Evolutionary conservation across 2,113 vertebrate species (phyloP).

Genomic region (Addax nasomaculatus): DNA sequence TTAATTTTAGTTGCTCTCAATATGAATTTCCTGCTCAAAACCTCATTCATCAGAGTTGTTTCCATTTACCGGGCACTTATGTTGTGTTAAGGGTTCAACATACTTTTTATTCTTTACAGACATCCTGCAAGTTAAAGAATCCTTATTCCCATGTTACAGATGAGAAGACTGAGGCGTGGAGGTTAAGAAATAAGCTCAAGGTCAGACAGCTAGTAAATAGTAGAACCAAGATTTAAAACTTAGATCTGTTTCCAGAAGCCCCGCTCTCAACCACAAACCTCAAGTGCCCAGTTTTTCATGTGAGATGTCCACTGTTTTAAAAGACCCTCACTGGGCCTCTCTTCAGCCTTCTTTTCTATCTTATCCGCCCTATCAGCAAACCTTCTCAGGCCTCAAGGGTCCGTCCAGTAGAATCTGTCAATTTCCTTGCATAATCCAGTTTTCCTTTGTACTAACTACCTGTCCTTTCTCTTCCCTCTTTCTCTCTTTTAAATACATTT

Average conservation of each 20-base stretch:
- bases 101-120: background rate
- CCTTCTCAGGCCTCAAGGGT: background rate
- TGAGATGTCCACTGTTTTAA: background rate
- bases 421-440: background rate
- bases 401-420: background rate
- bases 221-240: background rate
- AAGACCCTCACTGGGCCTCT: background rate
- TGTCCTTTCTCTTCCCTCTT: accelerated
- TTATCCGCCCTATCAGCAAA: background rate
- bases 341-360: background rate
- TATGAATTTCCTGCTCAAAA: background rate
- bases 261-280: background rate
- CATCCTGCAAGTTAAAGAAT: background rate
- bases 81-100: background rate
- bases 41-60: background rate
- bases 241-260: background rate
- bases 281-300: background rate
- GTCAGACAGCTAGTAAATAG: background rate
- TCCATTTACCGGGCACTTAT: background rate
- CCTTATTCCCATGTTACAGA: slow-evolving; percentile 10
- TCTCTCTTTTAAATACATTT: background rate
- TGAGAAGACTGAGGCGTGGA: background rate
- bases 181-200: background rate
- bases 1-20: background rate
- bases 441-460: too few relatives aligned